Percentiles rank a stretch among this genome's conserved stretches.
phyloP scores from a whole-genome alignment of 2,888 invertebrate genomes.

The Mimas tiliae region DNA sequence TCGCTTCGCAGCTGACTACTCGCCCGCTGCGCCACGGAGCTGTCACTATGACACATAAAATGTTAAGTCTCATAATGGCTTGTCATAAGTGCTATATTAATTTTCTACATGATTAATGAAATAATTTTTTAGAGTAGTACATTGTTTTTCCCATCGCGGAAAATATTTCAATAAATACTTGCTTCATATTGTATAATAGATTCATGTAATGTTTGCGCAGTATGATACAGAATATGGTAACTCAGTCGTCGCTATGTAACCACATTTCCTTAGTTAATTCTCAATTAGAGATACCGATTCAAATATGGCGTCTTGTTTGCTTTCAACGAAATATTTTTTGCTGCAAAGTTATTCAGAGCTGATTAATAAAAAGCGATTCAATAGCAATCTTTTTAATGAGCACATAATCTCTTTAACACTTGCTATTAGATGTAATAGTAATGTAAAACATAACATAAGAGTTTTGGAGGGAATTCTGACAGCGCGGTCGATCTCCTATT shows the following conservation, averaged over 20 bases:
- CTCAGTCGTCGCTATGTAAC: slow-evolving; percentile 6
- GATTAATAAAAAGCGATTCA: slow-evolving; percentile 17
- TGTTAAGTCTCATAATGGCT: too few species aligned
- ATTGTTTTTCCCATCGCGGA: background rate
- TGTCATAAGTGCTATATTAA: too few species aligned
- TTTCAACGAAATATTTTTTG: slow-evolving; percentile 22
- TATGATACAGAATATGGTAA: slow-evolving; percentile 9
- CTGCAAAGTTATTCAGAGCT: slow-evolving; percentile 17
- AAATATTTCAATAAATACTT: background rate
- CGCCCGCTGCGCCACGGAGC: too few species aligned
- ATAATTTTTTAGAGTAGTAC: too few species aligned
- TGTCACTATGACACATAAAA: too few species aligned
- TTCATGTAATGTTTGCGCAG: slow-evolving; percentile 6
- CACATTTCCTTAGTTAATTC: slow-evolving; percentile 24
- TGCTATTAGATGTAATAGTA: slow-evolving; percentile 2
- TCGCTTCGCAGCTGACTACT: too few species aligned
- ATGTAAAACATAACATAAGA: too few species aligned
- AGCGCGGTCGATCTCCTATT: too few species aligned
- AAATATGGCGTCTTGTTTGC: slow-evolving; percentile 18
- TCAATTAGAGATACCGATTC: slow-evolving; percentile 24
- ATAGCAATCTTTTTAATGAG: slow-evolving; percentile 18
- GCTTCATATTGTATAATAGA: slow-evolving; percentile 3
- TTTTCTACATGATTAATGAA: background rate
- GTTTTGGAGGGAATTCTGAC: too few species aligned
- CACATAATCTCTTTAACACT: slow-evolving; percentile 18